phyloP scores from a whole-genome alignment of 2,797 vertebrate genomes.

The Hippocampus kuda region DNA sequence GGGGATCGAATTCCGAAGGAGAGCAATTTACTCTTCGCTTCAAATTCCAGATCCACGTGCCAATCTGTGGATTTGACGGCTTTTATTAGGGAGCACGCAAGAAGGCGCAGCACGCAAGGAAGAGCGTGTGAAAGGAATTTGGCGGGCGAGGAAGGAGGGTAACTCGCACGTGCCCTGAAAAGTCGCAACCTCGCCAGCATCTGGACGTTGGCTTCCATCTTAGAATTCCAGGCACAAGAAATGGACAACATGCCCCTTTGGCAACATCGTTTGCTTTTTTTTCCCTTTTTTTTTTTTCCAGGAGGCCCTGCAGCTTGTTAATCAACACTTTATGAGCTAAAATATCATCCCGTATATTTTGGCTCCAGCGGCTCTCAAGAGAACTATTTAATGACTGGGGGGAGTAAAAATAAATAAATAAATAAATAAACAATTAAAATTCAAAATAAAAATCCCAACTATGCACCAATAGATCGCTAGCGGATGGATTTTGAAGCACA shows the following conservation, averaged over 20 bases:
- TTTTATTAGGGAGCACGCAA: constrained; percentile 47
- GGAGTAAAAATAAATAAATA: constrained; percentile 19
- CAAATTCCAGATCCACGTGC: constrained; percentile 55
- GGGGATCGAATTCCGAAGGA: constrained; percentile 42
- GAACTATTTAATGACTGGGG: constrained; percentile 34
- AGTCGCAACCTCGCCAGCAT: neutral
- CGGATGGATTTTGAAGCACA: too few relatives aligned
- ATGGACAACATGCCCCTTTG: neutral
- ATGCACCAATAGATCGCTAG: too few relatives aligned
- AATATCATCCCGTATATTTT: neutral
- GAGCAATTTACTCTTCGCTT: constrained; percentile 56
- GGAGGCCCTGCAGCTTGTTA: neutral
- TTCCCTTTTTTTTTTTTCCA: neutral
- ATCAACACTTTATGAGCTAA: neutral
- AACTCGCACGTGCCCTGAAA: constrained; percentile 19
- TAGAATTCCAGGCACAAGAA: neutral
- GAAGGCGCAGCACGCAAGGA: constrained; percentile 50
- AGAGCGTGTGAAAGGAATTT: constrained; percentile 54
- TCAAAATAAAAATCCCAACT: neutral
- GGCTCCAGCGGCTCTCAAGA: constrained; percentile 14
- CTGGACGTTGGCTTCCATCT: neutral
- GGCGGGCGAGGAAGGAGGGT: constrained; percentile 31
- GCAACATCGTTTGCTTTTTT: neutral
- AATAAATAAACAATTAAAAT: too few relatives aligned
- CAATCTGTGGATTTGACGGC: constrained; percentile 59